phyloP scores from a whole-genome alignment of 2,113 vertebrate genomes.

The Passer domesticus region DNA sequence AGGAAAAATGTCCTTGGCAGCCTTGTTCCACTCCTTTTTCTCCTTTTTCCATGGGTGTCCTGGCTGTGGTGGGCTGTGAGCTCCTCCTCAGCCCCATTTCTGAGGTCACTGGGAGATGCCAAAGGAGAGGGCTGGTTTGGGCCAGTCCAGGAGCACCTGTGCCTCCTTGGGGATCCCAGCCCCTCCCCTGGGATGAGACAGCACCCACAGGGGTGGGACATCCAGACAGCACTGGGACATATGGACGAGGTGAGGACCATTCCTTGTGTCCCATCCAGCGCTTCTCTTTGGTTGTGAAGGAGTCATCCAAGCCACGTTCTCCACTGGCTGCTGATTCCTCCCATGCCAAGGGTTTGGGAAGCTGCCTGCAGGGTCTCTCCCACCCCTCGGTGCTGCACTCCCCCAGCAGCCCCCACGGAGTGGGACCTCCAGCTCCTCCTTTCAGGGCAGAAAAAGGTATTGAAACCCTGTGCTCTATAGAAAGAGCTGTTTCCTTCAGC shows the following conservation, averaged over 20 bases:
- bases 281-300: not conserved
- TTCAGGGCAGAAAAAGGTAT: not conserved
- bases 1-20: not conserved
- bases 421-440: rapidly evolving
- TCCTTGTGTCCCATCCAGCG: no score
- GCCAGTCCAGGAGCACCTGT: not conserved
- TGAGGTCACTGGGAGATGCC: not conserved
- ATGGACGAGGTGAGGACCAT: not conserved
- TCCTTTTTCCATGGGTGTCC: not conserved
- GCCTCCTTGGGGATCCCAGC: not conserved
- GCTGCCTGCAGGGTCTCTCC: not conserved
- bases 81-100: not conserved
- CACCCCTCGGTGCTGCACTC: not conserved
- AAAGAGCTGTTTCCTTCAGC: not conserved
- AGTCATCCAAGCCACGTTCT: not conserved
- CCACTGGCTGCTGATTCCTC: not conserved
- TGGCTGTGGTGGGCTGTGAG: not conserved
- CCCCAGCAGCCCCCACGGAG: not conserved
- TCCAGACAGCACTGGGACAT: not conserved
- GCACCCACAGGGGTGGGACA: not conserved
- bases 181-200: not conserved
- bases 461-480: not conserved
- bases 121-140: not conserved
- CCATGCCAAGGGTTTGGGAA: rapidly evolving
- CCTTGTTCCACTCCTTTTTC: not conserved